Percentiles rank a stretch among this genome's conserved stretches.
phyloP scores from a whole-genome alignment of 2,888 invertebrate genomes.

The Synergus gifuensis region DNA sequence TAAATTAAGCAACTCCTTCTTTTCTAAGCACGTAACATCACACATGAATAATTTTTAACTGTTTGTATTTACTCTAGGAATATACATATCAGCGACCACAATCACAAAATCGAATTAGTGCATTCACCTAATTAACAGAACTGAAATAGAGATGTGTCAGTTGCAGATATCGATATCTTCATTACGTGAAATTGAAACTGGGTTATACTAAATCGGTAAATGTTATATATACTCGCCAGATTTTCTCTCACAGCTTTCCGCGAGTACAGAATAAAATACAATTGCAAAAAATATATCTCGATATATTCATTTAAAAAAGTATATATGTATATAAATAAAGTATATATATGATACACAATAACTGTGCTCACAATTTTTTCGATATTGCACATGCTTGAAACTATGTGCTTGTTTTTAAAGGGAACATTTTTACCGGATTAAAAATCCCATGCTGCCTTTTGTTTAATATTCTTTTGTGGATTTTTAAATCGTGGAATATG shows the following conservation, averaged over 20 bases:
- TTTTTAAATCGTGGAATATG: not conserved
- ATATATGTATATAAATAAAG: no score
- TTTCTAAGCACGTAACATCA: not conserved
- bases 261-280: no score
- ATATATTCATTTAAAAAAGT: no score
- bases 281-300: no score
- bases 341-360: no score
- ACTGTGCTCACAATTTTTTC: no score
- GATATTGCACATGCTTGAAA: no score
- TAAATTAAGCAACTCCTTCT: no score
- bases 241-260: no score
- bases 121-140: conserved; percentile 27
- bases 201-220: not conserved
- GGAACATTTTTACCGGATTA: not conserved
- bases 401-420: not conserved
- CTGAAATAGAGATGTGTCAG: conserved; percentile 25
- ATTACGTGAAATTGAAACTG: conserved; percentile 32
- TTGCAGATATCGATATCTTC: conserved; percentile 21
- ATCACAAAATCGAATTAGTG: conserved; percentile 7
- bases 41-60: not conserved
- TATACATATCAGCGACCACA: not conserved
- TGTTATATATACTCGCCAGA: no score
- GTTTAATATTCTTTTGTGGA: not conserved
- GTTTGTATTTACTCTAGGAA: not conserved
- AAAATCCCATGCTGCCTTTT: not conserved